phyloP scores from a whole-genome alignment of 53 echinoderm and acorn worm genomes.

The Astropecten irregularis region DNA sequence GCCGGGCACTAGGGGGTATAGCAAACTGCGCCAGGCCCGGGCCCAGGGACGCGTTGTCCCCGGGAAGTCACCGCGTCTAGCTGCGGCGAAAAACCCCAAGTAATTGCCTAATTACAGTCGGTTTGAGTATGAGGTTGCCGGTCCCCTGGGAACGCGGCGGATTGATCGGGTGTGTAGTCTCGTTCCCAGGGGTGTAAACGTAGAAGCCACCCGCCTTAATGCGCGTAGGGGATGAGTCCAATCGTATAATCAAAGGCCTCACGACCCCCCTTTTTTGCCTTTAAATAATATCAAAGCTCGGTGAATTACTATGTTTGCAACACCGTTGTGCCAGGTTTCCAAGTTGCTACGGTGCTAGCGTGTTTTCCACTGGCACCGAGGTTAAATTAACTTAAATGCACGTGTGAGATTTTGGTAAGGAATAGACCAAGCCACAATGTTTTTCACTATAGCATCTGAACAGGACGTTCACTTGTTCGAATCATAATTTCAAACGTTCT shows the following conservation, averaged over 20 bases:
- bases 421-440: too few species aligned
- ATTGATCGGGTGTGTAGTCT: conserved; percentile 37
- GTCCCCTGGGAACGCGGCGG: neutral
- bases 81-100: conserved; percentile 41
- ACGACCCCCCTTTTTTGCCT: neutral
- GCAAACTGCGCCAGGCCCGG: neutral
- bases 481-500: too few species aligned
- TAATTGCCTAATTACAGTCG: conserved; percentile 52
- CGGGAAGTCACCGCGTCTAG: conserved; percentile 19
- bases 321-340: neutral
- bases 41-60: neutral
- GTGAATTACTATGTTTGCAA: neutral
- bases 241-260: neutral
- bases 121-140: conserved; percentile 25
- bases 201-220: conserved; percentile 18
- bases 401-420: too few species aligned
- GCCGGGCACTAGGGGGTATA: neutral
- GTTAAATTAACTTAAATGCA: too few species aligned
- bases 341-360: too few species aligned
- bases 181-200: conserved; percentile 41
- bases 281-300: neutral
- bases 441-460: too few species aligned
- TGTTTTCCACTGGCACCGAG: too few species aligned
- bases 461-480: too few species aligned
- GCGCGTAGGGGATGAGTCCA: conserved; percentile 23